Base-by-base conservation (phyloP, 1,140 invertebrate genomes). In the Wiebesia pumilae region DNA sequence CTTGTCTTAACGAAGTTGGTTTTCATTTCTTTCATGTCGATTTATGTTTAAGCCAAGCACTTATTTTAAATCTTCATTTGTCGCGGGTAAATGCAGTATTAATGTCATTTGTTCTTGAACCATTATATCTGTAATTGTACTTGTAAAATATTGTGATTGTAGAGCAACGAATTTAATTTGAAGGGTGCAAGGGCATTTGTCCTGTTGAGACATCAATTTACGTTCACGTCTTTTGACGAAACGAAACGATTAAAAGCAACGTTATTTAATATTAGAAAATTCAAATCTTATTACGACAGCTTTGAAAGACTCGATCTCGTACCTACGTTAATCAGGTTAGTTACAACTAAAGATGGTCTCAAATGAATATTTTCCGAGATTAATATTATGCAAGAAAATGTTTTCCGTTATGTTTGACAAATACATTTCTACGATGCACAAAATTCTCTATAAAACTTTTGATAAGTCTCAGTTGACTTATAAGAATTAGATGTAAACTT, bases 31-130 rank as follows among this genome's bases (percentile, higher is more conserved):
- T 87, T 87, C 24, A 19, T 78, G 33, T 27, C 4, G 51, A 71
- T 38, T 30, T 47, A 65, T 81, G 47, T 47, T n/a, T n/a, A 58
- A 77, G 67, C 30, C 21, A 88, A 75, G 80, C 69, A 83, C 69
- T 81, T 40, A 78, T 83, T 82, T 84, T 73, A 47, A 71, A 54
- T 75, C 71, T 84, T 43, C 10, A 65, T 81, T 81, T 35, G 3
- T 73, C 38, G 73, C 67, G 81, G 69, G 43, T 75, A 43, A 91
- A 89, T 91, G 87, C 91, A 92, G 91, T 93, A 93, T 93, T 93
- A 92, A 89, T 73, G 62, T 88, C 84, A 86, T 88, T 78, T 84
- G 40, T 47, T 40, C 79, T 81, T 65, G 62, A 21, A 81, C 67
- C 38, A 82, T 77, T 40, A 40, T 69, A 38, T 38, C 24, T n/a